These are phyloP conservation scores for Drosophila lowei DNA, from an alignment of 1,140 invertebrate genomes.

Conservation along the genomic window DNA sequence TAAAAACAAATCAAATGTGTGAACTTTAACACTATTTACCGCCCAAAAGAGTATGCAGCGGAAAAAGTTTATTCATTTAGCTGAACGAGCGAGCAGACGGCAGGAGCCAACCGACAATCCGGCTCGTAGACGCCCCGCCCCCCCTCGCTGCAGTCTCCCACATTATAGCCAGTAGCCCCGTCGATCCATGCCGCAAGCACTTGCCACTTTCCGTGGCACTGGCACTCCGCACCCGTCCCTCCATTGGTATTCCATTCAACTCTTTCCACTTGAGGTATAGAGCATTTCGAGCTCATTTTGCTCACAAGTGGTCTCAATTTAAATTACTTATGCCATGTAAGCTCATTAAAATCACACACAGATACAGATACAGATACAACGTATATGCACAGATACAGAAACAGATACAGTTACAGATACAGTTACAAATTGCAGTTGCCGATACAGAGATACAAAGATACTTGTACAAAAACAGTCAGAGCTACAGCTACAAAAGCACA, in stretches of 20 bases:
- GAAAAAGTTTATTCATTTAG: constrained; percentile 81
- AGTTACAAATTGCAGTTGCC: too few relatives aligned
- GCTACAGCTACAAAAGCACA: background rate
- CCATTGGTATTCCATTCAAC: constrained; percentile 1
- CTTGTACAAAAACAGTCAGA: too few relatives aligned
- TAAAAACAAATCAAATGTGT: constrained; percentile 78
- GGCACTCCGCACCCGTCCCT: too few relatives aligned
- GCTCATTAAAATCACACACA: constrained; percentile 45
- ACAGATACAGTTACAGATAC: too few relatives aligned
- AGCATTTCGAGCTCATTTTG: constrained; percentile 64
- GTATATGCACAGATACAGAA: too few relatives aligned
- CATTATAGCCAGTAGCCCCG: too few relatives aligned
- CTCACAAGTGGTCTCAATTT: constrained; percentile 62
- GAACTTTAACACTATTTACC: constrained; percentile 81
- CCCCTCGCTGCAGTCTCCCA: too few relatives aligned
- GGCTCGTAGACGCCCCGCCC: background rate
- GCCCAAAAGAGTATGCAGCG: constrained; percentile 71
- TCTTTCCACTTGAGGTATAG: constrained; percentile 18
- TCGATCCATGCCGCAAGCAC: constrained; percentile 16
- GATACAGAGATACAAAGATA: too few relatives aligned
- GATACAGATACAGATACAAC: constrained; percentile 1
- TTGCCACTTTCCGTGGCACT: background rate
- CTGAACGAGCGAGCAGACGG: constrained; percentile 67
- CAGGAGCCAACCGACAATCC: constrained; percentile 36
- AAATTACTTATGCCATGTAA: constrained; percentile 63